Conservation (phyloP, 1,140 invertebrate genomes). For the Radopholus similis region DNA sequence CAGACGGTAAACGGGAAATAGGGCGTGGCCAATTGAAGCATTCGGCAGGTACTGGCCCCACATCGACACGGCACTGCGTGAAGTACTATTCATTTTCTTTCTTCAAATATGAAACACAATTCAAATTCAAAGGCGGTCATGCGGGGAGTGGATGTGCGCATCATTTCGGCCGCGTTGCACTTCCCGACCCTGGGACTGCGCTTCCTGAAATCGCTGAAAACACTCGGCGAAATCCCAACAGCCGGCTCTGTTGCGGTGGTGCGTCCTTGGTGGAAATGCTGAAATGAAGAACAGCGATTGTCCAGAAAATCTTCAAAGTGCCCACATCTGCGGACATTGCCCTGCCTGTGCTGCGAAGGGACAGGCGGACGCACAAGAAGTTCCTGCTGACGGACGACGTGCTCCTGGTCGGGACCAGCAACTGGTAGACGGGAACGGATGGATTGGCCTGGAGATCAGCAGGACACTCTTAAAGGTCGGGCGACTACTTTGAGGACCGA, state of each 20-base stretch:
- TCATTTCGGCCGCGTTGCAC: slow-evolving; percentile 84
- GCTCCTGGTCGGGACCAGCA: slow-evolving; percentile 76
- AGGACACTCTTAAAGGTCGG: slow-evolving; percentile 68
- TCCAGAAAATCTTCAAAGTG: slow-evolving; percentile 65
- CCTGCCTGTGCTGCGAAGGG: slow-evolving; percentile 80
- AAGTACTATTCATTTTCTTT: not conserved
- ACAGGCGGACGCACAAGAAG: slow-evolving; percentile 93
- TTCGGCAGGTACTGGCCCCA: slow-evolving; percentile 77
- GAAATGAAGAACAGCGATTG: not conserved
- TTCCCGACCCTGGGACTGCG: slow-evolving; percentile 75
- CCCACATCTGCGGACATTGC: slow-evolving; percentile 70
- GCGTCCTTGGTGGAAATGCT: slow-evolving; percentile 7
- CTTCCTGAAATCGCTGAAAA: slow-evolving; percentile 76
- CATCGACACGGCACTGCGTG: slow-evolving; percentile 80
- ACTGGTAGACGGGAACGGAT: not conserved
- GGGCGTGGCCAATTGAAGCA: not conserved
- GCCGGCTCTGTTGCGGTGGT: slow-evolving; percentile 48
- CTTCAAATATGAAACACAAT: slow-evolving; percentile 80
- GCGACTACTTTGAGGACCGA: slow-evolving; percentile 91
- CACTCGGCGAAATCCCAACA: slow-evolving; percentile 65
- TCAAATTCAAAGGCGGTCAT: slow-evolving; percentile 82
- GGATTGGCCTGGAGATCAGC: not conserved
- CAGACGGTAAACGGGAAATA: slow-evolving; percentile 16
- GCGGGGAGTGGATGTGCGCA: slow-evolving; percentile 71
- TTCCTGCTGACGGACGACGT: slow-evolving; percentile 93